phyloP scores from a whole-genome alignment of 2,113 vertebrate species.

The Tupaia tana region DNA sequence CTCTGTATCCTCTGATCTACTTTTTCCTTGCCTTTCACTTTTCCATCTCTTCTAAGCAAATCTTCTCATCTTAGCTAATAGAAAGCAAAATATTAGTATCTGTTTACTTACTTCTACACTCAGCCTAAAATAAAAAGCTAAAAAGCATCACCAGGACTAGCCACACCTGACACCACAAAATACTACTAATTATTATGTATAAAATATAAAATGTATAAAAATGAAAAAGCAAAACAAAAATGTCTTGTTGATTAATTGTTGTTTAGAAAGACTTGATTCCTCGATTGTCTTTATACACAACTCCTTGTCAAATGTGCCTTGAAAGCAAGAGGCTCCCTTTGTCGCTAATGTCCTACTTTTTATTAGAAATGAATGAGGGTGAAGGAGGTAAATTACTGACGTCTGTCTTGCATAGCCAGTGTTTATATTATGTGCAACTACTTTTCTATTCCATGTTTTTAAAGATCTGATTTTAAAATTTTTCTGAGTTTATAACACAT shows the following conservation, averaged over 20 bases:
- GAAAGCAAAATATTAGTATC: conserved; percentile 13
- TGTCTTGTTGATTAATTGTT: neutral
- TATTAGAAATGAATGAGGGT: neutral
- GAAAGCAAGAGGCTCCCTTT: neutral
- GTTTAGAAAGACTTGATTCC: neutral
- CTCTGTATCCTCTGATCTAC: neutral
- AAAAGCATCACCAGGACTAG: neutral
- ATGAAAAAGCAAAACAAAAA: neutral
- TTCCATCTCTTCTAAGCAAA: neutral
- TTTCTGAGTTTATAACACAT: neutral
- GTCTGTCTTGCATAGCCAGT: neutral
- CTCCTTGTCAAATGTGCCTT: neutral
- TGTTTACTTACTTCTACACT: neutral
- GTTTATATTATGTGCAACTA: neutral
- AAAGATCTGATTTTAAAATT: neutral
- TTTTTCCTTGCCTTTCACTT: neutral
- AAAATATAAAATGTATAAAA: conserved; percentile 24
- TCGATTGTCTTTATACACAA: neutral
- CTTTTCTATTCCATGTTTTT: neutral
- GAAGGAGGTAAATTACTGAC: neutral
- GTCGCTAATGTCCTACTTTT: neutral
- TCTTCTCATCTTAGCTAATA: neutral
- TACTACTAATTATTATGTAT: neutral
- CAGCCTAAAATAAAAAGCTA: conserved; percentile 10
- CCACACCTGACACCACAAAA: neutral